Evolutionary conservation across 2,113 vertebrate genomes (phyloP), one percentile per base, ranked within the genome.

Genomic region (Scalopus aquaticus): DNA sequence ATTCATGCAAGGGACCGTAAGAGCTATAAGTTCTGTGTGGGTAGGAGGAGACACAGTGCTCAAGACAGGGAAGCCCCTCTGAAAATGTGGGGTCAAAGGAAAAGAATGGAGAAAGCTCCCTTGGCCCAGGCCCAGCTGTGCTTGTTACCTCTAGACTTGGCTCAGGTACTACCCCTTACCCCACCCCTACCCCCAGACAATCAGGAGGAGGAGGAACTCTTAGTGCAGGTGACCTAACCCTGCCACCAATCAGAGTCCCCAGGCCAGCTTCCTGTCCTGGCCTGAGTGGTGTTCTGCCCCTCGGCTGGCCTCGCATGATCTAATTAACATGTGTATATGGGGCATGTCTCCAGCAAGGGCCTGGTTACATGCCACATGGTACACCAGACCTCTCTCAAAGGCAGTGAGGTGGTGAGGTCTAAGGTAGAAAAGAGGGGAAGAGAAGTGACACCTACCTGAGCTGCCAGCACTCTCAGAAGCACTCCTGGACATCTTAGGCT

Each of bases 401-500:
- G 32, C 46, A 78, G 12, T 0, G 6, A 0, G 16, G 49, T 17
- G 74, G 12, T 0, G 6, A 0, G 16, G 49, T 17, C 49, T 17
- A 51, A 39, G 30, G 19, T 0, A 2, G 42, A 24, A 46, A 42
- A 62, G n/a, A 39, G 28, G 39, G 19, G 16, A 9, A 51, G 65
- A 3, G 19, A 60, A 37, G 20, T 0, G 37, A 20, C 80, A 96
- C 98, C 92, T 98, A 99, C 98, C 99, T 98, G 98, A 99, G 98
- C 98, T 97, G 95, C 98, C 96, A 60, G 98, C 97, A 7, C 98
- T 98, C 97, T 99, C 99, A 16, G 99, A 99, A 98, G 99, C 99
- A 97, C 99, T 99, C 97, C 99, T 98, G 97, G 99, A 98, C 96
- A 98, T n/a, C 96, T 98, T 99, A 30, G 98, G 97, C 91, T 99